phyloP scores from a whole-genome alignment of 2,797 vertebrate genomes.

The Poeciliopsis infans region DNA sequence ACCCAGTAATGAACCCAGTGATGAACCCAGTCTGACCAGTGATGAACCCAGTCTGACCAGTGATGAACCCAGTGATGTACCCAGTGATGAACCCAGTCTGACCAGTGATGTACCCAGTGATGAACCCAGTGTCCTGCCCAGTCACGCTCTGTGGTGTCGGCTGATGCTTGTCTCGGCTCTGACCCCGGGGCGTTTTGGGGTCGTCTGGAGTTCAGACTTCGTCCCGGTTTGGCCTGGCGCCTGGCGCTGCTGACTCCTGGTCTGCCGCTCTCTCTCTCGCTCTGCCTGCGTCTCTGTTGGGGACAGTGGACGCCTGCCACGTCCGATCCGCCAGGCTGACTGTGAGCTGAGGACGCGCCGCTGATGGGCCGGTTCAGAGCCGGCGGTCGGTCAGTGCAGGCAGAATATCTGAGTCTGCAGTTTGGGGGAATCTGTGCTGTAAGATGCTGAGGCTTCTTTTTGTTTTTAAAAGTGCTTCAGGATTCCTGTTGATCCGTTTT shows the following conservation, averaged over 20 bases:
- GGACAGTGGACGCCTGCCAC: constrained; percentile 50
- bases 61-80: too few species aligned
- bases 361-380: constrained; percentile 40
- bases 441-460: constrained; percentile 11
- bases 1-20: too few species aligned
- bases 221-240: constrained; percentile 29
- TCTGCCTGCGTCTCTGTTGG: constrained; percentile 32
- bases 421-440: neutral
- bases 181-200: constrained; percentile 29
- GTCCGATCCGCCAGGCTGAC: constrained; percentile 35
- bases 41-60: neutral
- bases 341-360: constrained; percentile 15
- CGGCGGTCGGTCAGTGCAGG: neutral
- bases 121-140: constrained; percentile 13
- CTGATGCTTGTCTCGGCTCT: constrained; percentile 38
- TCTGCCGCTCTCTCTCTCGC: neutral
- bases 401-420: constrained; percentile 24
- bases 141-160: constrained; percentile 11
- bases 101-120: neutral
- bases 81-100: too few species aligned
- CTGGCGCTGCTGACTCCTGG: constrained; percentile 25
- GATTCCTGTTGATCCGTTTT: neutral
- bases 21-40: too few species aligned
- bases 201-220: constrained; percentile 63
- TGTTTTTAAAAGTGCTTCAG: neutral